Evolutionary conservation across 2,888 invertebrate species (phyloP).

Genomic region (Clistopyga incitator): DNA sequence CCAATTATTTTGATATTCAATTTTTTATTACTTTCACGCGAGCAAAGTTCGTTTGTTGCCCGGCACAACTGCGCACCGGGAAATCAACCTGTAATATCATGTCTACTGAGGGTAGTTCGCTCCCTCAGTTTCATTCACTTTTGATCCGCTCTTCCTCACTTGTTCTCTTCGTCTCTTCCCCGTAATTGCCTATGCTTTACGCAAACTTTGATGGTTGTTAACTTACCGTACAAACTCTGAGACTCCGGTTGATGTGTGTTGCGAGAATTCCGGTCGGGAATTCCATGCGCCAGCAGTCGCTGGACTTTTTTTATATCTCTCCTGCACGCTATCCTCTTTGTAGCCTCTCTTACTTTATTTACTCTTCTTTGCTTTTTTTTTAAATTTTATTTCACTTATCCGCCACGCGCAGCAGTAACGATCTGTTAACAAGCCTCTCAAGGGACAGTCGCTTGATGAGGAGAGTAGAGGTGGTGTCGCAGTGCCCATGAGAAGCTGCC

Average conservation of each 20-base stretch:
- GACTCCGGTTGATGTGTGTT: constrained; percentile 23
- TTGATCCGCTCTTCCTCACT: constrained; percentile 10
- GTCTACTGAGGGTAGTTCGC: constrained; percentile 36
- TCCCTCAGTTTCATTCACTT: constrained; percentile 28
- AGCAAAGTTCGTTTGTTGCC: constrained; percentile 25
- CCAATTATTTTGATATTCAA: not conserved
- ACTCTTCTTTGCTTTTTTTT: not conserved
- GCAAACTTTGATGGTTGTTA: constrained; percentile 44
- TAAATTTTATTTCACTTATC: not conserved
- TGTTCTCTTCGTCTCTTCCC: constrained; percentile 13
- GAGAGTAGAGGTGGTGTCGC: constrained; percentile 31
- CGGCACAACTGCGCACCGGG: constrained; percentile 48
- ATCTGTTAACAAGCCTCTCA: constrained; percentile 65
- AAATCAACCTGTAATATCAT: constrained; percentile 41
- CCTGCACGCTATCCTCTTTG: not conserved
- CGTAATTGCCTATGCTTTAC: constrained; percentile 40
- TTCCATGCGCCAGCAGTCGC: not conserved
- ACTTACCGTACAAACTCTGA: constrained; percentile 26
- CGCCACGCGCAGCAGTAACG: constrained; percentile 42
- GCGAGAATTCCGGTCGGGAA: constrained; percentile 25
- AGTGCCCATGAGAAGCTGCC: constrained; percentile 56
- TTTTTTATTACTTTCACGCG: constrained; percentile 26
- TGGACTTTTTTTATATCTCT: constrained; percentile 11
- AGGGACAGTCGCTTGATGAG: constrained; percentile 56
- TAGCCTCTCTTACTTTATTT: constrained; percentile 15